Base-by-base conservation (phyloP, 2,888 invertebrate genomes). In the Syritta pipiens region DNA sequence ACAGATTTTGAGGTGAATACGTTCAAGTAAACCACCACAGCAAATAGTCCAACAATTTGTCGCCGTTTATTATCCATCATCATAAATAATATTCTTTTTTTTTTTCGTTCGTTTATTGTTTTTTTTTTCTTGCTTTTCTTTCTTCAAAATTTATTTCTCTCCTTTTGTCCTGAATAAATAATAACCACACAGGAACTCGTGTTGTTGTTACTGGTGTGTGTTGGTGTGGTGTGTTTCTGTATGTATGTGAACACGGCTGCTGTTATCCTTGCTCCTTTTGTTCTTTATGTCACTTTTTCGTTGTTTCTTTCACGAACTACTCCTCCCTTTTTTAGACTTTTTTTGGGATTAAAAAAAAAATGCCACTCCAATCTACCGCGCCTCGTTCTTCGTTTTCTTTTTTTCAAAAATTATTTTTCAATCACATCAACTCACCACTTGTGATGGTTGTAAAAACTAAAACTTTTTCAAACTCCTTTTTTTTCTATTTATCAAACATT, bases 201-300 rank as follows among this genome's bases (percentile, higher is more conserved):
- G 14, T 17, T 37, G 14, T 17, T 37, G 4, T 6, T 35, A 17
- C 37, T 37, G 28, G 9, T 65, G 7, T 46, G 32, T 28, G 20
- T 67, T 40, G 35, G 63, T 59, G 24, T 67, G 28, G 17, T 49
- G 37, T 69, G 40, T 51, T 24, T 63, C 6, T 32, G 48, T 44
- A 20, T 74, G 37, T 46, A 37, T 74, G 65, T 57, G 42, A 49
- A 59, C 62, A 75, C 76, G 51, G 57, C 63, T 69, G 55, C 30
- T 63, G n/a, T 63, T 79, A 72, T 79, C 67, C 74, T 79, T 44
- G 67, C 77, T 79, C 62, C 74, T 68, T 74, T 74, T 79, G 74
- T 79, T 74, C 79, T 68, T 79, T 71, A 76, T 79, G 79, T 74
- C 79, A 79, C 65, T 77, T 69, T 75, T 67, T 72, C 59, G 49